These are phyloP conservation scores for Diadegma fenestrale DNA, from an alignment of 2,888 invertebrate genomes.

Conservation along the genomic window DNA sequence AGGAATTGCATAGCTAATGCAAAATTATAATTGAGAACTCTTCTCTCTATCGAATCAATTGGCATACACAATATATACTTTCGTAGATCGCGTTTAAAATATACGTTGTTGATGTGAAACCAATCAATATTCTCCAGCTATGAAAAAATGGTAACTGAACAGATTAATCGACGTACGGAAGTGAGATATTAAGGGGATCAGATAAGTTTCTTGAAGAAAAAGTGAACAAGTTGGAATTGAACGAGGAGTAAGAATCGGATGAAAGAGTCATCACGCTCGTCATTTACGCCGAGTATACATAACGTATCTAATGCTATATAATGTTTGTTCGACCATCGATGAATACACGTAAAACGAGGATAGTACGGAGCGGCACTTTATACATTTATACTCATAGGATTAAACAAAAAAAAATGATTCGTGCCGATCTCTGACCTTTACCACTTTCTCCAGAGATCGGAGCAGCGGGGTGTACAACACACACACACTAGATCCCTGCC, in stretches of 20 bases:
- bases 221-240: neutral
- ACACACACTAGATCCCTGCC: constrained; percentile 47
- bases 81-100: neutral
- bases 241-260: constrained; percentile 34
- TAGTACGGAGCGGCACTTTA: constrained; percentile 7
- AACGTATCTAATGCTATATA: constrained; percentile 20
- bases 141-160: constrained; percentile 16
- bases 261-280: constrained; percentile 50
- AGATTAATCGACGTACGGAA: constrained; percentile 9
- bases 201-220: constrained; percentile 39
- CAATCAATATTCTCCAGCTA: constrained; percentile 38
- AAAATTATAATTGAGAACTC: neutral
- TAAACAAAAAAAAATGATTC: constrained; percentile 74
- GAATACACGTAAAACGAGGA: constrained; percentile 4
- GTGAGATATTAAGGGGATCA: constrained; percentile 6
- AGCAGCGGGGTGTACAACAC: constrained; percentile 63
- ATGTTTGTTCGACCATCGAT: neutral
- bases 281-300: constrained; percentile 33
- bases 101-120: constrained; percentile 21
- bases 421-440: constrained; percentile 80
- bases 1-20: neutral
- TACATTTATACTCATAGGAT: constrained; percentile 52
- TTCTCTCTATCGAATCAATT: constrained; percentile 9
- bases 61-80: neutral
- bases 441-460: constrained; percentile 78